Base-by-base conservation (phyloP, 2,888 invertebrate genomes). In the Erynnis tages region DNA sequence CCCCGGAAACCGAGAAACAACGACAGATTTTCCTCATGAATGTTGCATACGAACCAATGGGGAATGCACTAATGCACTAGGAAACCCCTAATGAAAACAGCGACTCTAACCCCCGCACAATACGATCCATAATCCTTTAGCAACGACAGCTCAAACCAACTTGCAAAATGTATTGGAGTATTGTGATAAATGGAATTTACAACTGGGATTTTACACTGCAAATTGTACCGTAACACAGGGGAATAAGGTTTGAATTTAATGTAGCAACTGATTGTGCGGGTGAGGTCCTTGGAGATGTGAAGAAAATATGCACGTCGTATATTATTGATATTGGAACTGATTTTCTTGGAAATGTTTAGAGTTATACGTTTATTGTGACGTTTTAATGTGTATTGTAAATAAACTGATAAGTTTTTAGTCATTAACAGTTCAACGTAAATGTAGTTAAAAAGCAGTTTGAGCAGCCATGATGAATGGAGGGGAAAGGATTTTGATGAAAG, bases 1-100 rank as follows among this genome's bases (percentile, higher is more conserved):
- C 46, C 49, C 25, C 27, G 5, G 17, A 13, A 50, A 7, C 19
- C 35, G 35, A 21, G 32, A 43, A 50, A 50, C 43, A 50, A 27
- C 27, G 43, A 29, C 21, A 29, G 43, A 43, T 44, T 50, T 44
- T 37, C 35, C 43, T 50, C 50, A 50, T 50, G 50, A 50, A 50
- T 50, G 37, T 50, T 50, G 50, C 43, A 50, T 50, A 14, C 21
- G 34, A 35, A 13, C 27, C 49, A 32, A 50, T 41, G 27, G 43
- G 32, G 35, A 30, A 35, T 21, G 43, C 44, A 10, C 50, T 43
- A 49, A 43, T 34, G 34, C 49, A 34, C 32, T 21, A 25, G 11
- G n/a, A 43, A 23, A 14, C 21, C 34, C 50, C 43, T 50, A 50
- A 50, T 50, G 50, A 50, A 29, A 21, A 50, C 19, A 10, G 8